Percentiles rank a stretch among this genome's conserved stretches.
phyloP scores from a whole-genome alignment of 1,140 invertebrate genomes.

The Hormaphis cornu region DNA sequence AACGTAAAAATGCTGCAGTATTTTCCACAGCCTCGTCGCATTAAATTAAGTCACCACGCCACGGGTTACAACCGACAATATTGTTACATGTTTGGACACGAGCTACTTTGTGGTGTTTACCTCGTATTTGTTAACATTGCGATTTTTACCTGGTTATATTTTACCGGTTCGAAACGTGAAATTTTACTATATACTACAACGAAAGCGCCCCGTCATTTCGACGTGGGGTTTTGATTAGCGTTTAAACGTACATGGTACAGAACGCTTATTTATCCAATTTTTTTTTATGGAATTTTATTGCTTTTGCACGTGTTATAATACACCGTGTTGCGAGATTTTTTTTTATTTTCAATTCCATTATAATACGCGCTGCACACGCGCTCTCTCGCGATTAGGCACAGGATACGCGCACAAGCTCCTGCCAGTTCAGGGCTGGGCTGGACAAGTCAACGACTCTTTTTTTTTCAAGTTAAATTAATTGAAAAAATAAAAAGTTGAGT shows the following conservation, averaged over 20 bases:
- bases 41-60: too few species aligned
- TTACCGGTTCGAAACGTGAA: background rate
- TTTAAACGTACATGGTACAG: background rate
- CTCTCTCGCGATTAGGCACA: background rate
- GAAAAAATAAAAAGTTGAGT: too few species aligned
- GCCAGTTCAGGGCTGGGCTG: too few species aligned
- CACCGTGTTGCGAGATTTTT: too few species aligned
- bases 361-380: background rate
- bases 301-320: constrained; percentile 19
- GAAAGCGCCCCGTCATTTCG: background rate
- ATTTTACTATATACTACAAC: background rate
- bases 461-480: too few species aligned
- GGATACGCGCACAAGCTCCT: too few species aligned
- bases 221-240: background rate
- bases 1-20: too few species aligned
- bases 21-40: too few species aligned
- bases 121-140: background rate
- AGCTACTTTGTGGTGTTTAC: too few species aligned
- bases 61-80: too few species aligned
- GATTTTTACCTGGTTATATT: background rate
- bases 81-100: too few species aligned
- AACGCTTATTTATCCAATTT: background rate
- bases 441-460: too few species aligned
- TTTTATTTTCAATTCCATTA: background rate
- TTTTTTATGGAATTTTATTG: constrained; percentile 7